Evolutionary conservation across 2,113 vertebrate species (phyloP), one percentile per base, ranked within the genome.

Genomic region (Indicator maculatus): DNA sequence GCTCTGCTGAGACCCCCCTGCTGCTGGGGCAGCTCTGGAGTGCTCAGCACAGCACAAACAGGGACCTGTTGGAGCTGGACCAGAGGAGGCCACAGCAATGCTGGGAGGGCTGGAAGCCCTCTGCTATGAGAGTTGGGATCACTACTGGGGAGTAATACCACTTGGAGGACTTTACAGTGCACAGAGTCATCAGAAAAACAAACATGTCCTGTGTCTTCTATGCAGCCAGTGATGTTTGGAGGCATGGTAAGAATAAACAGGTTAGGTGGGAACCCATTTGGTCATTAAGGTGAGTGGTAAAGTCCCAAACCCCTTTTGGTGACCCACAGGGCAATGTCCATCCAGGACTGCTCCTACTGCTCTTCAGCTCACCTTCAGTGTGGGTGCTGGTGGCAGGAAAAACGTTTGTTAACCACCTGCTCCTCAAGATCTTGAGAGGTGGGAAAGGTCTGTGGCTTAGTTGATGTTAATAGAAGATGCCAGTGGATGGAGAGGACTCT

Each of bases 391-490:
- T 56, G 56, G 38, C 70, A 78, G 61, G 72, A 44, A 7, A 74
- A 64, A 9, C 16, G n/a, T 28, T 30, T 2, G 0, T 39, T 89
- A 61, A 33, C 9, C 2, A 20, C 33, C 71, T 85, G 71, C 63
- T 80, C 67, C 61, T 86, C 52, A 28, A 33, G 67, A 27, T 36
- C 36, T 8, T 36, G 17, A 89, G 77, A 87, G 74, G 77, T 52
- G 89, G 61, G 24, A 55, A 64, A 58, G 74, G 83, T 9, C 38
- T 23, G 74, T 72, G 86, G 93, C 82, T 96, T 84, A 84, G 86
- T 1, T 82, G 81, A 89, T 84, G 89, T 89, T 79, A 92, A 95
- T 66, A 93, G 87, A 93, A 76, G 33, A 31, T 69, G 64, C 66
- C 58, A 28, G 86, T 60, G 83, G 88, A 86, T 30, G 83, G 70